Conservation (phyloP, 2,888 invertebrate genomes). For the Zygogramma bicolorata region DNA sequence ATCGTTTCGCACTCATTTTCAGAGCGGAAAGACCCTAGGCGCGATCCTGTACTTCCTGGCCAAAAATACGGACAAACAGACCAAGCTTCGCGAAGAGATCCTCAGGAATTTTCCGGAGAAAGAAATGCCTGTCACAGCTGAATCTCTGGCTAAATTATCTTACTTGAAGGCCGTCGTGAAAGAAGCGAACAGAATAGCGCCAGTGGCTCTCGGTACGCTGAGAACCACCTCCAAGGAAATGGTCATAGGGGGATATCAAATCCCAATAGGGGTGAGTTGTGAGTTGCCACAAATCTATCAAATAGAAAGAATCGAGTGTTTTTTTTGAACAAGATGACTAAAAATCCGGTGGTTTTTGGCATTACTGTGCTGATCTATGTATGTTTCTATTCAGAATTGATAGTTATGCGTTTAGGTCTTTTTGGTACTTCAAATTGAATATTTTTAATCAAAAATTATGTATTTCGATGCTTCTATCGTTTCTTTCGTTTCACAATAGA, state of each 20-base stretch:
- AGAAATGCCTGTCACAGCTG: slow-evolving; percentile 60
- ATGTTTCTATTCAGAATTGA: too few relatives aligned
- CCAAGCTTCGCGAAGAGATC: slow-evolving; percentile 64
- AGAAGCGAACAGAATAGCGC: slow-evolving; percentile 69
- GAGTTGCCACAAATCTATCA: too few relatives aligned
- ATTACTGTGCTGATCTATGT: too few relatives aligned
- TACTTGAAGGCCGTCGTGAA: slow-evolving; percentile 76
- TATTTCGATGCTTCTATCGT: too few relatives aligned
- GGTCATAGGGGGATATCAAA: background rate
- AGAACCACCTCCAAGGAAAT: slow-evolving; percentile 51
- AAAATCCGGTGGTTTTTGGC: too few relatives aligned
- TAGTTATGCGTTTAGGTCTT: too few relatives aligned
- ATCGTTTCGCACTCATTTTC: too few relatives aligned
- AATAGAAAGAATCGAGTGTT: too few relatives aligned
- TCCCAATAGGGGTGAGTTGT: slow-evolving; percentile 63
- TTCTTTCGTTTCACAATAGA: too few relatives aligned
- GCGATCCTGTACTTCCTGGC: slow-evolving; percentile 66
- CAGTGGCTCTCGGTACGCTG: slow-evolving; percentile 51
- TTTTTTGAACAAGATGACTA: too few relatives aligned
- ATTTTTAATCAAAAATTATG: too few relatives aligned
- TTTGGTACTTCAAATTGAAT: too few relatives aligned
- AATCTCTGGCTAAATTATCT: slow-evolving; percentile 60
- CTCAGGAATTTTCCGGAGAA: slow-evolving; percentile 53
- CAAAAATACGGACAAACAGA: slow-evolving; percentile 64
- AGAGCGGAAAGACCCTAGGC: slow-evolving; percentile 68